Conservation (phyloP, 2,113 vertebrate species). For the Hemiscyllium ocellatum region DNA sequence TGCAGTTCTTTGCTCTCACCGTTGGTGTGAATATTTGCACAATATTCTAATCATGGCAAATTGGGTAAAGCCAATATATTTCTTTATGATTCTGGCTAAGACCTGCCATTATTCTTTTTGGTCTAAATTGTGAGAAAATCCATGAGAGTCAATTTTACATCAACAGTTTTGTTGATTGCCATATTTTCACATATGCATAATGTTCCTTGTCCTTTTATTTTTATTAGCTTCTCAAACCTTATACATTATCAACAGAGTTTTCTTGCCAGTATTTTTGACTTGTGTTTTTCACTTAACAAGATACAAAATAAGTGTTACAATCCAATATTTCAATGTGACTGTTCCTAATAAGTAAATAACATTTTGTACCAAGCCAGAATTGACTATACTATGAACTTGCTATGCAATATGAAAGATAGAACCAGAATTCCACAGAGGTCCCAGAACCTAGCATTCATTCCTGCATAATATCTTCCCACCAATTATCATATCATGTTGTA, state of each 20-base stretch:
- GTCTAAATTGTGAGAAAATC: not conserved
- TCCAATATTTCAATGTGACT: slow-evolving; percentile 16
- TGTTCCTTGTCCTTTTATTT: not conserved
- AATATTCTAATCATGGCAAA: not conserved
- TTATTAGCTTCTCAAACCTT: not conserved
- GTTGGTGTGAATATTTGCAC: not conserved
- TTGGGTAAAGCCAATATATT: not conserved
- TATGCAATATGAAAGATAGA: slow-evolving; percentile 8
- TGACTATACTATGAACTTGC: not conserved
- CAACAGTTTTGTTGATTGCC: not conserved
- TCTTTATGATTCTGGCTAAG: not conserved
- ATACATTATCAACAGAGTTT: not conserved
- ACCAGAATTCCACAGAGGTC: slow-evolving; percentile 20
- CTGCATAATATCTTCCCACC: slow-evolving; percentile 35
- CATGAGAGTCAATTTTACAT: not conserved
- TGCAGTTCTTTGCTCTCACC: not conserved
- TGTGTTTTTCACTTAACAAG: not conserved
- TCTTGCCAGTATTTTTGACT: not conserved
- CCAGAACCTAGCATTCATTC: slow-evolving; percentile 16
- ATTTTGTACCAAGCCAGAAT: slow-evolving; percentile 19
- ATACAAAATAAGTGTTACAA: not conserved
- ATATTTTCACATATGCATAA: not conserved
- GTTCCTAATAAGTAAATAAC: slow-evolving; percentile 30
- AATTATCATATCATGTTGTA: slow-evolving; percentile 39
- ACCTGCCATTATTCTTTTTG: not conserved